Percentiles rank a stretch among this genome's conserved stretches.
These are phyloP conservation scores for Orgyia antiqua DNA, from an alignment of 2,888 invertebrate genomes.

Conservation along the genomic window DNA sequence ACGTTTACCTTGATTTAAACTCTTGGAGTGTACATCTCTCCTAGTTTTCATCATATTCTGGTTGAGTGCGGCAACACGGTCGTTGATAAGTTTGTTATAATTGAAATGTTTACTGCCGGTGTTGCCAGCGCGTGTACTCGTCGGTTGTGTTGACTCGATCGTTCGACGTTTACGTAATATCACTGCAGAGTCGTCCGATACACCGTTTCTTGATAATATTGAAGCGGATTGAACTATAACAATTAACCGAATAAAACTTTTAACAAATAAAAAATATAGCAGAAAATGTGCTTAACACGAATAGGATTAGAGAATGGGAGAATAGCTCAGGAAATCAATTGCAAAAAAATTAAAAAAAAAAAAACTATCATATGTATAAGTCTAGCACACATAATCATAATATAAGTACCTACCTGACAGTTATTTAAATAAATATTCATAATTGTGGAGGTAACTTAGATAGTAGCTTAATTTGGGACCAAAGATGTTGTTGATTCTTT, in stretches of 20 bases:
- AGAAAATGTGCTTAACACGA: no score
- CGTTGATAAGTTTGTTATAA: constrained; percentile 90
- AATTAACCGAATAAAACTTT: background rate
- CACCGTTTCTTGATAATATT: constrained; percentile 31
- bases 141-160: constrained; percentile 63
- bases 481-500: no score
- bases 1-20: constrained; percentile 53
- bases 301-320: no score
- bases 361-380: background rate
- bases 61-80: constrained; percentile 49
- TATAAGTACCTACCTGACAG: no score
- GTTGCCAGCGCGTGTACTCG: constrained; percentile 53
- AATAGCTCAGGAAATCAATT: no score
- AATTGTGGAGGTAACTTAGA: no score
- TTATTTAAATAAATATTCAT: no score
- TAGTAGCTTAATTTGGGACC: no score
- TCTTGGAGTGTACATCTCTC: constrained; percentile 52
- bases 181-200: constrained; percentile 43
- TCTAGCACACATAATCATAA: no score
- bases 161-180: constrained; percentile 59
- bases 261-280: background rate
- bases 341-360: background rate
- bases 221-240: constrained; percentile 19
- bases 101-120: constrained; percentile 83
- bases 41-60: constrained; percentile 37